A percentile compares a stretch with the other conserved stretches of the same genome.
phyloP scores from a whole-genome alignment of 1,140 invertebrate species.

The Anthonomus grandis region DNA sequence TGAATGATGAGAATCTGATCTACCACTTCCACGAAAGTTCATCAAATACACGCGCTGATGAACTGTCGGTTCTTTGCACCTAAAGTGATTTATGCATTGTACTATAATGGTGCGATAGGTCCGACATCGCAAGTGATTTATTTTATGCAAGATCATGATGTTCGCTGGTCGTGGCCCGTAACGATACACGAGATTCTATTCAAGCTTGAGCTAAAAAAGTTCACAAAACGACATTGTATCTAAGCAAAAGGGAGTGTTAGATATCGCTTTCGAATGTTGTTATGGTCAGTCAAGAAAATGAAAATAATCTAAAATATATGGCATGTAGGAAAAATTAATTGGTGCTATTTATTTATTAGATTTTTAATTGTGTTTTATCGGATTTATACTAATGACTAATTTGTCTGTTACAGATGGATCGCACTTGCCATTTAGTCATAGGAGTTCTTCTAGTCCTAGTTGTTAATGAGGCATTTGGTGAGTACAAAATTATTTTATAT shows the following conservation, averaged over 20 bases:
- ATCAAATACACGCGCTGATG: too few relatives aligned
- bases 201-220: neutral
- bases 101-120: slow-evolving; percentile 6
- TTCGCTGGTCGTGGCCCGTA: slow-evolving; percentile 6
- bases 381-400: too few relatives aligned
- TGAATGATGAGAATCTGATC: too few relatives aligned
- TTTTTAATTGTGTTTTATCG: too few relatives aligned
- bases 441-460: slow-evolving; percentile 35
- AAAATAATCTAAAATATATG: too few relatives aligned
- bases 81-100: slow-evolving; percentile 6
- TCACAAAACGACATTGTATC: slow-evolving; percentile 2
- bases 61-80: slow-evolving; percentile 14
- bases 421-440: slow-evolving; percentile 20
- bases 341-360: too few relatives aligned
- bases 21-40: too few relatives aligned
- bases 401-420: slow-evolving; percentile 38
- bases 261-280: too few relatives aligned
- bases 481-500: slow-evolving; percentile 22
- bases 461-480: slow-evolving; percentile 35
- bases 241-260: too few relatives aligned
- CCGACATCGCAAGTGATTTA: slow-evolving; percentile 17
- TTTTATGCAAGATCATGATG: slow-evolving; percentile 19
- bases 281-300: too few relatives aligned
- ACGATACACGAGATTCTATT: slow-evolving; percentile 12
- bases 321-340: too few relatives aligned